Base-by-base conservation (phyloP, 2,797 vertebrate genomes). In the Spatula versicolor region DNA sequence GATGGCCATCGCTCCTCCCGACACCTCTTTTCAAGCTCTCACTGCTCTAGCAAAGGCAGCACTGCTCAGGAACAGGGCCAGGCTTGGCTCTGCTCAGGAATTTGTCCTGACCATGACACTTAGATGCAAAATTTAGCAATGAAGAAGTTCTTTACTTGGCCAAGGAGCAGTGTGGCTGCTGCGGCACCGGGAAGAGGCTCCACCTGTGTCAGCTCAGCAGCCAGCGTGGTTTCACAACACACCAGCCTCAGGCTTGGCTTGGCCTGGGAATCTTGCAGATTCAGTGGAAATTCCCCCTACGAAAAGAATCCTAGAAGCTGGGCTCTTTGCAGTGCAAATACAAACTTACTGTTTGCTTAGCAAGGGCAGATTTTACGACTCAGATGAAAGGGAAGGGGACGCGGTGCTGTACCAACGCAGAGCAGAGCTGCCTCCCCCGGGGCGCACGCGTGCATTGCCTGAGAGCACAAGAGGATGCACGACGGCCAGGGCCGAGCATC, bases 21-120 rank as follows among this genome's bases (percentile, higher is more conserved):
- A 2, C 8, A 13, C 73, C 37, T 7, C 48, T 23, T 33, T 41
- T 13, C 45, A 43, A 56, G 28, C 20, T 13, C 68, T 3, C 0
- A 50, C 31, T 7, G 41, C 60, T 59, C 23, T 4, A 78, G 45
- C 67, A 75, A 39, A 68, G 67, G 11, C 68, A 83, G 72, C 74
- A 3, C 11, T 13, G 11, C 74, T 55, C 19, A 54, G 4, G 5
- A 71, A 20, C 15, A 35, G 35, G 17, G 50, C 50, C 15, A 41
- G 33, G 30, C 4, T 63, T 11, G 3, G 67, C 14, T 75, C 72
- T 72, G 67, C 48, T 68, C 79, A 59, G 26, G 35, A 68, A 64
- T 60, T 60, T 2, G 2, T 64, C 66, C 46, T 31, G 19, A 88
- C 14, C 0, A 0, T 15, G 17, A 52, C 55, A 33, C 9, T 15